Evolutionary conservation across 2,888 invertebrate species (phyloP).

Genomic region (Eupelmus urozonus): DNA sequence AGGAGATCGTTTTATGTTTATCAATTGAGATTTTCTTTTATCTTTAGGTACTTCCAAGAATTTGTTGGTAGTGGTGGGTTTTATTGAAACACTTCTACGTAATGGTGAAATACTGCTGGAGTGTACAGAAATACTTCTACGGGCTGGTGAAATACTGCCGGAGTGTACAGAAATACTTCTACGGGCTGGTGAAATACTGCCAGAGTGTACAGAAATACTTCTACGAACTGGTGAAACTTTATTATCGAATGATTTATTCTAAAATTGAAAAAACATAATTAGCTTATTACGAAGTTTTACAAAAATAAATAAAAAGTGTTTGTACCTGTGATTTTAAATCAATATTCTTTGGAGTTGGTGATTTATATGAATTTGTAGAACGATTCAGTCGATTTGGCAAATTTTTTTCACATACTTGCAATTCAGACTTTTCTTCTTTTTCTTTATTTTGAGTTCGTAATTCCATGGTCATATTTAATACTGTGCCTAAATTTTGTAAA

Average conservation of each 20-base stretch:
- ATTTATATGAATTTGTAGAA: slow-evolving; percentile 43
- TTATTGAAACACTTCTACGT: slow-evolving; percentile 24
- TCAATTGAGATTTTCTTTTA: slow-evolving; percentile 60
- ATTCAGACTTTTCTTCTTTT: slow-evolving; percentile 13
- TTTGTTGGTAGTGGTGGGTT: slow-evolving; percentile 6
- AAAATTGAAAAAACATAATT: slow-evolving; percentile 14
- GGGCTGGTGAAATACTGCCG: background rate
- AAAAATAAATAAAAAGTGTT: slow-evolving; percentile 15
- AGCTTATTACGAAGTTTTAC: background rate
- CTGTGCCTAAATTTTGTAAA: slow-evolving; percentile 40
- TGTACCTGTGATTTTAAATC: slow-evolving; percentile 35
- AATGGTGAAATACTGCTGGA: slow-evolving; percentile 9
- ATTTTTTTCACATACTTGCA: slow-evolving; percentile 29
- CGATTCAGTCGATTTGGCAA: slow-evolving; percentile 11
- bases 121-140: slow-evolving; percentile 31
- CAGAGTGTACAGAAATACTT: too few species aligned
- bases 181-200: slow-evolving; percentile 12
- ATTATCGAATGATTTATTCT: slow-evolving; percentile 56
- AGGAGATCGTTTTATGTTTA: slow-evolving; percentile 65
- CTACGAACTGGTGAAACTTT: slow-evolving; percentile 24
- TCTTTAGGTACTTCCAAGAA: slow-evolving; percentile 43
- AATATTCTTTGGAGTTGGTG: slow-evolving; percentile 23
- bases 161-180: slow-evolving; percentile 33
- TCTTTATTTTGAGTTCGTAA: slow-evolving; percentile 32
- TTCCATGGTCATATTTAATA: slow-evolving; percentile 42